Percentiles rank a stretch among this genome's conserved stretches.
Conservation (phyloP, 2,113 vertebrate species). For the Eubucco bourcierii region DNA sequence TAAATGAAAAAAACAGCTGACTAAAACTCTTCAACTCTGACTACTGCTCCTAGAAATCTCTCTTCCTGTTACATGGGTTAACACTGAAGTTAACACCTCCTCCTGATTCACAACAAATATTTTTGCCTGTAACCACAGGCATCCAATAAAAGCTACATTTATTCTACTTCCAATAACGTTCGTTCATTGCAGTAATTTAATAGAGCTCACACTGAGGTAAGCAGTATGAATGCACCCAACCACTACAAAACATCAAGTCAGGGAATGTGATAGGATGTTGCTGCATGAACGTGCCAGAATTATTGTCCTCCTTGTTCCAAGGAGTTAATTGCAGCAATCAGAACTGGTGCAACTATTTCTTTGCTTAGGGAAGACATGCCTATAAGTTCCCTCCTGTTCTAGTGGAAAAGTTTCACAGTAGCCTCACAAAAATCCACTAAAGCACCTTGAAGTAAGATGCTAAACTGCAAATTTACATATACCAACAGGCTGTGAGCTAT, state of each 20-base stretch:
- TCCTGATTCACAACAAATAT: not conserved
- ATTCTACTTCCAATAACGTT: not conserved
- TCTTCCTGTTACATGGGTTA: not conserved
- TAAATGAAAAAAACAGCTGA: not conserved
- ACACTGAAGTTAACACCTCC: not conserved
- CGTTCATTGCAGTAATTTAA: not conserved
- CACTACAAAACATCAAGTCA: not conserved
- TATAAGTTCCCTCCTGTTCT: not conserved
- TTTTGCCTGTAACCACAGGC: not conserved
- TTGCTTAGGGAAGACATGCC: not conserved
- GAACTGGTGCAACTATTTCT: not conserved
- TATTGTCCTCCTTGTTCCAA: not conserved
- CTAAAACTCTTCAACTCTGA: not conserved
- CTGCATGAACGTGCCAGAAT: not conserved
- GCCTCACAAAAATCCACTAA: not conserved
- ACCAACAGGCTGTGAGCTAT: not conserved
- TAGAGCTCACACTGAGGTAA: not conserved
- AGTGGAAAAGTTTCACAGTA: not conserved
- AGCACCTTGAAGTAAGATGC: not conserved
- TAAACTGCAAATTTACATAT: not conserved
- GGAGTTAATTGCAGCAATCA: not conserved
- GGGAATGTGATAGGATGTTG: not conserved
- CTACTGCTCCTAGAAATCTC: not conserved
- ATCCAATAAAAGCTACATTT: not conserved
- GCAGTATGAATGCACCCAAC: not conserved